Conservation (phyloP, 2,888 invertebrate species). For the Cheilosia scutellata region DNA sequence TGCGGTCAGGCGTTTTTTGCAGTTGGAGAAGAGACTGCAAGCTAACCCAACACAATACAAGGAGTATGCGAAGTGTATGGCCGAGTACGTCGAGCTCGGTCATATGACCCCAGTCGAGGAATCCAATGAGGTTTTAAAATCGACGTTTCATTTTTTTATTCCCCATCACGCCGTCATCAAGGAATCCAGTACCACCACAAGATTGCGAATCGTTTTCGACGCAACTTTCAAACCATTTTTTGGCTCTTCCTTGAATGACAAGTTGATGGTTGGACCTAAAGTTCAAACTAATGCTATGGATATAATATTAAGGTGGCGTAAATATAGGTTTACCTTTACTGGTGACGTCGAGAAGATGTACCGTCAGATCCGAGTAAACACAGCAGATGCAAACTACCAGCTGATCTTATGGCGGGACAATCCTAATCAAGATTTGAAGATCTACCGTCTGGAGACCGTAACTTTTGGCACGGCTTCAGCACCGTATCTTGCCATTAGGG, state of each 20-base stretch:
- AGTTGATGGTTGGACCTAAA: slow-evolving; percentile 17
- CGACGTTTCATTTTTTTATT: neutral
- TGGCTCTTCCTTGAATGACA: slow-evolving; percentile 16
- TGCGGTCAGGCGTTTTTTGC: slow-evolving; percentile 6
- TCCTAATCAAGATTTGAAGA: neutral
- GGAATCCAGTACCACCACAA: slow-evolving; percentile 25
- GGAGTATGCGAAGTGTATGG: neutral
- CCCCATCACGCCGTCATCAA: slow-evolving; percentile 23
- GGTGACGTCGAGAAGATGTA: slow-evolving; percentile 33
- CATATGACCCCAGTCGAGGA: slow-evolving; percentile 7
- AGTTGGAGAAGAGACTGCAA: slow-evolving; percentile 6
- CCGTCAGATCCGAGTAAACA: slow-evolving; percentile 17
- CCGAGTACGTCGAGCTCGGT: slow-evolving; percentile 15
- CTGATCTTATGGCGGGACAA: neutral
- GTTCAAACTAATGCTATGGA: neutral
- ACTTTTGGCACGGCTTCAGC: slow-evolving; percentile 8
- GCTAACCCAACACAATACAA: neutral
- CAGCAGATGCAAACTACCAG: slow-evolving; percentile 5
- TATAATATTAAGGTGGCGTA: slow-evolving; percentile 9
- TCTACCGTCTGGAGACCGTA: neutral
- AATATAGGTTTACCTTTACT: slow-evolving; percentile 19
- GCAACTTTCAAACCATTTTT: slow-evolving; percentile 13
- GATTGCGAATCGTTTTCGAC: neutral
- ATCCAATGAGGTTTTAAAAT: neutral
- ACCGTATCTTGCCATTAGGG: neutral